Evolutionary conservation across 1,140 invertebrate genomes (phyloP).

Genomic region (Lepidurus apus): DNA sequence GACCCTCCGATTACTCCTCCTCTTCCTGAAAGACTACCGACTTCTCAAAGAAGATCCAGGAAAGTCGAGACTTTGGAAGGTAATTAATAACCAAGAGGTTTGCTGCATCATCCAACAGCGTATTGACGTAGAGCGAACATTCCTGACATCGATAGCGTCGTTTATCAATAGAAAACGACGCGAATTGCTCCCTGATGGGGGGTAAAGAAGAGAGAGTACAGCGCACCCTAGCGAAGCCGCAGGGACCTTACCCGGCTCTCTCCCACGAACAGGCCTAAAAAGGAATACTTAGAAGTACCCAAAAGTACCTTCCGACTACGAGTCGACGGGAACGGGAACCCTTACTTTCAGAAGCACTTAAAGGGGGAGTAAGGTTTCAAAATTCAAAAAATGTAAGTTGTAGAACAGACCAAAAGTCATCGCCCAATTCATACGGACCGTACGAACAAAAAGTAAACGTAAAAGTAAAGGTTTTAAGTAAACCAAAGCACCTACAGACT

Average conservation of each 20-base stretch:
- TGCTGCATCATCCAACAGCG: not conserved
- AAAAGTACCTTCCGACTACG: too few species aligned
- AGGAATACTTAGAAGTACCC: too few species aligned
- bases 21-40: not conserved
- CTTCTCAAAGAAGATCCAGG: not conserved
- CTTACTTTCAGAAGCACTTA: too few species aligned
- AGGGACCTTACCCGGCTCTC: not conserved
- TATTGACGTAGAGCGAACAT: not conserved
- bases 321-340: too few species aligned
- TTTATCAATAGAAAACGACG: constrained; percentile 7
- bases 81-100: not conserved
- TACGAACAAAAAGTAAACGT: too few species aligned
- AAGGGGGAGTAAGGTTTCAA: too few species aligned
- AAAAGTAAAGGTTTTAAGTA: too few species aligned
- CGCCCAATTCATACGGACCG: too few species aligned
- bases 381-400: too few species aligned
- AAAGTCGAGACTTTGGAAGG: not conserved
- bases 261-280: too few species aligned
- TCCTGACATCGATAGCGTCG: not conserved
- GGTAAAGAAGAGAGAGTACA: not conserved
- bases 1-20: not conserved
- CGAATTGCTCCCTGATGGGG: constrained; percentile 6
- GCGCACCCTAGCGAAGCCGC: not conserved
- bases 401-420: too few species aligned
- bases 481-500: too few species aligned